These are phyloP conservation scores for Rynchops niger DNA, from an alignment of 2,113 vertebrate genomes.

Conservation along the genomic window DNA sequence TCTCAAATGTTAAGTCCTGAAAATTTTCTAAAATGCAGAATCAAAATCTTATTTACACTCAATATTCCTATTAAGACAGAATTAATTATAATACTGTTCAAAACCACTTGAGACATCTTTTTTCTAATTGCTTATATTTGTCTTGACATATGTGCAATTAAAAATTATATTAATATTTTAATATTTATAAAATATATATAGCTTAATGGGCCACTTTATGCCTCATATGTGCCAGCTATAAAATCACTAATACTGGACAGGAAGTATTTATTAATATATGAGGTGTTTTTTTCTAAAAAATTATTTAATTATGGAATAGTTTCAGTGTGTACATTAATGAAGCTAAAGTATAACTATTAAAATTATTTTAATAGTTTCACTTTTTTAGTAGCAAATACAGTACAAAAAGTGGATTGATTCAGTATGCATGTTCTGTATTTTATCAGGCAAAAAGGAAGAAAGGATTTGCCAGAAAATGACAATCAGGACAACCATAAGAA, in stretches of 20 bases:
- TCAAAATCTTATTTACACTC: background rate
- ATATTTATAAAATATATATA: background rate
- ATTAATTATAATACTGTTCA: background rate
- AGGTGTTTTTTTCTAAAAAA: background rate
- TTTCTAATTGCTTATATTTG: background rate
- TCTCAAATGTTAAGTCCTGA: background rate
- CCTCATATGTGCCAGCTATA: background rate
- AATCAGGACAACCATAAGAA: conserved; percentile 92
- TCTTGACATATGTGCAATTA: background rate
- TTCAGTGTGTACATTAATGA: background rate
- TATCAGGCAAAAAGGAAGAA: conserved; percentile 92
- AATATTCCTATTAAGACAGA: background rate
- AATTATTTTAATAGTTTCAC: background rate
- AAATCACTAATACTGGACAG: background rate
- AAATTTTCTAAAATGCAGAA: background rate
- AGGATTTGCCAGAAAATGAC: conserved; percentile 93
- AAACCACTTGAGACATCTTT: background rate
- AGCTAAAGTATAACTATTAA: background rate
- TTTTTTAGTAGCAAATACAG: background rate
- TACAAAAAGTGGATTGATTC: background rate
- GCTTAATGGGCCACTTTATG: background rate
- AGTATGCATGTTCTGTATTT: conserved; percentile 57
- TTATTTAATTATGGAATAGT: background rate
- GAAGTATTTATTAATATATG: background rate
- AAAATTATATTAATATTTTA: background rate